A percentile compares a stretch with the other conserved stretches of the same genome.
phyloP scores from a whole-genome alignment of 2,888 invertebrate species.

The Strigamia maritima region DNA sequence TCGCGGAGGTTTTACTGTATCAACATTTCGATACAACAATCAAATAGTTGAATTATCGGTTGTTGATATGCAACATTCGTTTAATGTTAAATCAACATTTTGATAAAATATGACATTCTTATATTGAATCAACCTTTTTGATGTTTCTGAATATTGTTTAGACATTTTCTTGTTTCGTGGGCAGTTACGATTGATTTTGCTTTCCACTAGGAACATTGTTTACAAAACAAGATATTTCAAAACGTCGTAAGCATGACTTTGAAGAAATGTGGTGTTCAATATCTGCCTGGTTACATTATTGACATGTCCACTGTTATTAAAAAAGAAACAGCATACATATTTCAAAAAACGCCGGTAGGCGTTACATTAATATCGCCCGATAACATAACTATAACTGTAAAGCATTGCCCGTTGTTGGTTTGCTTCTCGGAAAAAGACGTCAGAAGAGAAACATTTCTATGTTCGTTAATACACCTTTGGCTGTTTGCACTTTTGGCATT shows the following conservation, averaged over 20 bases:
- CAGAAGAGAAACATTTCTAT: not conserved
- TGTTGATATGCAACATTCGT: no score
- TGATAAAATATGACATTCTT: no score
- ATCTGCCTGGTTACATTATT: not conserved
- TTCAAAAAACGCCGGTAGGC: not conserved
- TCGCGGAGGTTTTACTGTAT: no score
- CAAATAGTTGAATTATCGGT: no score
- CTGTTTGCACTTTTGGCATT: not conserved
- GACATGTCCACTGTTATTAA: not conserved
- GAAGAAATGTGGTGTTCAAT: not conserved
- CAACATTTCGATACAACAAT: no score
- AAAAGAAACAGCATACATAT: no score
- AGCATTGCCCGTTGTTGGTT: not conserved
- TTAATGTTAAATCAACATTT: no score
- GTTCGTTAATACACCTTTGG: not conserved
- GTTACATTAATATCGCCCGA: not conserved
- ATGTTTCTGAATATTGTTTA: no score
- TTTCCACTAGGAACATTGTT: not conserved
- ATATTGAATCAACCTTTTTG: no score
- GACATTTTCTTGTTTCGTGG: no score
- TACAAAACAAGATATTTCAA: conserved; percentile 11
- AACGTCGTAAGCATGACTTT: not conserved
- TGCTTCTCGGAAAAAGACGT: conserved; percentile 34
- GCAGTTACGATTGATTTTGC: not conserved
- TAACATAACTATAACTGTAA: not conserved